Evolutionary conservation across 2,113 vertebrate species (phyloP).

Genomic region (Rostratula benghalensis): DNA sequence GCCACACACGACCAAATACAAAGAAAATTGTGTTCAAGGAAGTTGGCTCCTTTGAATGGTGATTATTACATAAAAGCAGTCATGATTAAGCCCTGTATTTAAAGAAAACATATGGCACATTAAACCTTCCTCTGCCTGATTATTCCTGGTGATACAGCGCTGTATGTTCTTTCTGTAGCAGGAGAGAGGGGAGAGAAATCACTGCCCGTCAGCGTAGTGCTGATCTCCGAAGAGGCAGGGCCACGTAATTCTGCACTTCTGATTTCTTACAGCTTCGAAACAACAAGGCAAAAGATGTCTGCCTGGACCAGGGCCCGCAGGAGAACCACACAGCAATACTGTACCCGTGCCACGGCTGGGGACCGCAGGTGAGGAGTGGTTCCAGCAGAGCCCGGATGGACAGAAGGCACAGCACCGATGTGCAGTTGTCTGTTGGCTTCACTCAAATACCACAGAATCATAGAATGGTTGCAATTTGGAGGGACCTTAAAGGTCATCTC

Average conservation of each 20-base stretch:
- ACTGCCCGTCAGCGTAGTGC: neutral
- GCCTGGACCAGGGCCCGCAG: conserved; percentile 91
- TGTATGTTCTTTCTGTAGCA: neutral
- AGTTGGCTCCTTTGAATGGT: neutral
- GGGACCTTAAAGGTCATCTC: too few relatives aligned
- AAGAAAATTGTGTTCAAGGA: neutral
- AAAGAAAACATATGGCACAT: neutral
- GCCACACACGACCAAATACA: neutral
- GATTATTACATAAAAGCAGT: neutral
- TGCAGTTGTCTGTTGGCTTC: neutral
- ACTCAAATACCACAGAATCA: too few relatives aligned
- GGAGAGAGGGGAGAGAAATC: rapidly evolving
- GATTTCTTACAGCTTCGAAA: conserved; percentile 84
- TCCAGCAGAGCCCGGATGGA: neutral
- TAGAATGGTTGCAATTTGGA: too few relatives aligned
- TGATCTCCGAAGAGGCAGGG: neutral
- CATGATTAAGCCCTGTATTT: neutral
- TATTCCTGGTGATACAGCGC: neutral
- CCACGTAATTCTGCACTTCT: conserved; percentile 67
- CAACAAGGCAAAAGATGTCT: conserved; percentile 90
- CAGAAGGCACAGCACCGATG: neutral
- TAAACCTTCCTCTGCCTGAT: neutral
- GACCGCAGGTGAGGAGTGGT: conserved; percentile 86
- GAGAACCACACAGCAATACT: conserved; percentile 95
- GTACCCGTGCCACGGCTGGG: conserved; percentile 94